Base-by-base conservation (phyloP, 2,888 invertebrate genomes). In the Anodontia alba region DNA sequence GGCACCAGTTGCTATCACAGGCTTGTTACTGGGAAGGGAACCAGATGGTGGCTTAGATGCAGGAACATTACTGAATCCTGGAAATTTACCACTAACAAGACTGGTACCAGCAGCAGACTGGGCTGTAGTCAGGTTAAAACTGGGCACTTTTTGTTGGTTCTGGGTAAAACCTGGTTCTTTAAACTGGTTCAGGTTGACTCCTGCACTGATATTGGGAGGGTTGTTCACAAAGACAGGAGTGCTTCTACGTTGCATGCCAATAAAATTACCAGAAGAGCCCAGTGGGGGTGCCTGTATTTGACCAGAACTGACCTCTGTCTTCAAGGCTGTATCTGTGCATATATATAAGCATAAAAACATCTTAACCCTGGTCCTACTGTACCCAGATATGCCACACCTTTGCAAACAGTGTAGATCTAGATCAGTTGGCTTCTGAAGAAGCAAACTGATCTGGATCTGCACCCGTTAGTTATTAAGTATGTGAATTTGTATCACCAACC, bases 231-330 rank as follows among this genome's bases (percentile, higher is more conserved):
- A 17, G 29, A 36, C 23, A 20, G 70, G 57, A 33, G 62, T 31
- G 43, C 43, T 57, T 36, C 76, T 51, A 23, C 70, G 38, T 10
- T 43, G 42, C 76, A 62, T 57, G 15, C 70, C 76, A 42, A 71
- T 62, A 70, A 76, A 71, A 36, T 76, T 43, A 20, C 76, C 76
- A 70, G 42, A 66, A 20, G 12, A 33, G 38, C 17, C 8, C 26
- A 62, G 1, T 23, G 49, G n/a, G 29, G 74, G 26, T 66, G 73
- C 31, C 57, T 36, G 12, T 8, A 26, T 26, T 26, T 23, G 62
- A 3, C 23, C 33, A 33, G 31, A 29, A 15, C 29, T 26, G 29
- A 62, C 10, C 12, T 5, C 17, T 62, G 62, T 8, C 33, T 62
- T 62, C 62, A 62, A 7, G 31, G 1, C 62, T 62, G 62, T 62